These are phyloP conservation scores for Lasioglossum oenotherae DNA, from an alignment of 2,888 invertebrate species.

Conservation along the genomic window DNA sequence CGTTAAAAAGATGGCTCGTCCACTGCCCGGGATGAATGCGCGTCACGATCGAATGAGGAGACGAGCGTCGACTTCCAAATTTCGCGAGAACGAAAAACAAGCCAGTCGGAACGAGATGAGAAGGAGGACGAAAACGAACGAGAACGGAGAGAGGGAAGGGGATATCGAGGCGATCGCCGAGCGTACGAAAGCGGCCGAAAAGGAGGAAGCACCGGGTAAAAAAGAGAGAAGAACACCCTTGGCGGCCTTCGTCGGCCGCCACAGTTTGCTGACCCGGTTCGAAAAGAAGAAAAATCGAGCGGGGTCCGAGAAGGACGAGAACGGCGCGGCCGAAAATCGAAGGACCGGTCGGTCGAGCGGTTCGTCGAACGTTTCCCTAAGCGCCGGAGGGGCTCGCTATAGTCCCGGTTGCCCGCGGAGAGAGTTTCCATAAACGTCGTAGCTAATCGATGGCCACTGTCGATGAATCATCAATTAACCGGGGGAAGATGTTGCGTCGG, in stretches of 20 bases:
- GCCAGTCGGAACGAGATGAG: slow-evolving; percentile 14
- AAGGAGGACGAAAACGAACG: slow-evolving; percentile 23
- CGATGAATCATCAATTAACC: slow-evolving; percentile 76
- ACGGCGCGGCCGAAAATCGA: slow-evolving; percentile 60
- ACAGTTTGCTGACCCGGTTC: slow-evolving; percentile 79
- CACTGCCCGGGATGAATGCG: slow-evolving; percentile 59
- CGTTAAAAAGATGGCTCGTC: slow-evolving; percentile 65
- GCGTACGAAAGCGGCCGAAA: slow-evolving; percentile 43
- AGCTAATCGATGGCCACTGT: slow-evolving; percentile 33
- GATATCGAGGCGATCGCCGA: background rate
- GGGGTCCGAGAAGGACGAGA: slow-evolving; percentile 36
- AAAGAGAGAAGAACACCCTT: slow-evolving; percentile 63
- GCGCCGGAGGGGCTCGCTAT: background rate
- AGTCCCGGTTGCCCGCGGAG: background rate
- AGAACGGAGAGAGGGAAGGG: background rate
- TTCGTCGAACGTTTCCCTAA: background rate
- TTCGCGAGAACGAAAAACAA: slow-evolving; percentile 43
- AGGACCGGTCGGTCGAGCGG: slow-evolving; percentile 32
- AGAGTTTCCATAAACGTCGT: slow-evolving; percentile 46
- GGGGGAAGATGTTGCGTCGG: slow-evolving; percentile 68
- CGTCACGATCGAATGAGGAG: slow-evolving; percentile 58
- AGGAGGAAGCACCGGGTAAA: slow-evolving; percentile 49
- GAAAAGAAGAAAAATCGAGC: slow-evolving; percentile 73
- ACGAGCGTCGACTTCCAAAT: slow-evolving; percentile 67
- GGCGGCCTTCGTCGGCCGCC: slow-evolving; percentile 79